phyloP scores from a whole-genome alignment of 1,140 invertebrate species.

The Xylocopa sonorina region DNA sequence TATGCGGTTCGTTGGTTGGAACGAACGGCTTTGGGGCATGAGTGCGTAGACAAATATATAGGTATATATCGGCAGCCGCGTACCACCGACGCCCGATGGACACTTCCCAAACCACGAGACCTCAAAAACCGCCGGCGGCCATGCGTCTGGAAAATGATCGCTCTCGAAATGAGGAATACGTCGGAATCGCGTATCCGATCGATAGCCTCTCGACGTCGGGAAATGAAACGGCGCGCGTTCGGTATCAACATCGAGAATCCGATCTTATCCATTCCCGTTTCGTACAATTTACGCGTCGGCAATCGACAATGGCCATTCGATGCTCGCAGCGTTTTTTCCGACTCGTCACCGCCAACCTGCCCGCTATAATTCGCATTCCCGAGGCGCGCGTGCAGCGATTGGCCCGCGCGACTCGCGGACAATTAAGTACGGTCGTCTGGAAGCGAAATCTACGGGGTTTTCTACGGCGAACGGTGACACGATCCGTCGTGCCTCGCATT shows the following conservation, averaged over 20 bases:
- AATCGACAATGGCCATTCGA: too few relatives aligned
- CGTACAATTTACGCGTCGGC: too few relatives aligned
- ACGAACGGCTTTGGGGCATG: constrained; percentile 61
- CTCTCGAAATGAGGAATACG: constrained; percentile 12
- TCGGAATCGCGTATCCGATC: constrained; percentile 14
- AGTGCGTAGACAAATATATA: constrained; percentile 64
- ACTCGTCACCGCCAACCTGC: not conserved
- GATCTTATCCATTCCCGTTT: too few relatives aligned
- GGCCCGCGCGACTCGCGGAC: not conserved
- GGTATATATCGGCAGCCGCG: constrained; percentile 21
- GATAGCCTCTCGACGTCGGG: not conserved
- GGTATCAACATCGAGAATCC: too few relatives aligned
- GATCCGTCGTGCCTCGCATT: constrained; percentile 22
- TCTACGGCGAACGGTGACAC: constrained; percentile 5
- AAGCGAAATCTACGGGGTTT: constrained; percentile 1
- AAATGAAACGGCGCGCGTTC: too few relatives aligned
- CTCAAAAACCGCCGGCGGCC: constrained; percentile 63
- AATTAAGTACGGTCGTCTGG: constrained; percentile 26
- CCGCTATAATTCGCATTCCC: constrained; percentile 4
- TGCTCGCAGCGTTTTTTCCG: not conserved
- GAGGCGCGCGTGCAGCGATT: not conserved
- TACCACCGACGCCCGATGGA: constrained; percentile 6
- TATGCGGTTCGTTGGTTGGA: constrained; percentile 67
- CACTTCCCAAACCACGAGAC: constrained; percentile 66
- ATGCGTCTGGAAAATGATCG: constrained; percentile 67